phyloP scores from a whole-genome alignment of 2,113 vertebrate genomes.

The Sinosuthora webbiana region DNA sequence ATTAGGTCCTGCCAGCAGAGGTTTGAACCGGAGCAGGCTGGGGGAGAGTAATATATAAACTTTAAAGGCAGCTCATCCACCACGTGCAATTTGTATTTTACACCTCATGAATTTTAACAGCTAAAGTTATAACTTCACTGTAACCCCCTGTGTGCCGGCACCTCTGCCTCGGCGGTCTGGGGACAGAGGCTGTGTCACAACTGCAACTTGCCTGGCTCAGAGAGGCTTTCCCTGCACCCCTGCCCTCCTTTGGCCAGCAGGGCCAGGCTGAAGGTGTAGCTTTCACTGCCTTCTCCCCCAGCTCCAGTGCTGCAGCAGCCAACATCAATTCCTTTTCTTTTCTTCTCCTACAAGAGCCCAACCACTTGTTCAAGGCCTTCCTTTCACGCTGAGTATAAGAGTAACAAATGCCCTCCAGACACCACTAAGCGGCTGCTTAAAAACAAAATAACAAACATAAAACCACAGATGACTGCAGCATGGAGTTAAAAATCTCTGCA shows the following conservation, averaged over 20 bases:
- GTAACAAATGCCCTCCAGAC: conserved; percentile 9
- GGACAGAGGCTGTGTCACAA: rapidly evolving
- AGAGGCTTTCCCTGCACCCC: not conserved
- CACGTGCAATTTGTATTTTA: conserved; percentile 62
- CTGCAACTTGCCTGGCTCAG: not conserved
- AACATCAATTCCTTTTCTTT: not conserved
- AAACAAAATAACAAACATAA: conserved; percentile 33
- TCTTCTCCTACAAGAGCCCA: not conserved
- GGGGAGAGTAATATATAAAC: conserved; percentile 13
- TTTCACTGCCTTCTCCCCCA: not conserved
- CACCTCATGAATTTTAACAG: conserved; percentile 67
- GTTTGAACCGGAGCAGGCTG: not conserved
- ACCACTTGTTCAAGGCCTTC: not conserved
- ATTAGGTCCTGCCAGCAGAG: conserved; percentile 1
- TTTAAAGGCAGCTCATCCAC: conserved; percentile 60
- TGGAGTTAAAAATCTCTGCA: not conserved
- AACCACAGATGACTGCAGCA: not conserved
- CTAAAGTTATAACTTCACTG: not conserved
- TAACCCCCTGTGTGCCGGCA: not conserved
- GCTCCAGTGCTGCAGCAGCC: not conserved
- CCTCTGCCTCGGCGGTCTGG: not conserved
- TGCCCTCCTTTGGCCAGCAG: rapidly evolving
- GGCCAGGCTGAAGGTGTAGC: not conserved
- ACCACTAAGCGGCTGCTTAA: not conserved
- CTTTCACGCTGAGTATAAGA: not conserved